Conservation (phyloP, 2,797 vertebrate species). For the Pseudopleuronectes americanus region DNA sequence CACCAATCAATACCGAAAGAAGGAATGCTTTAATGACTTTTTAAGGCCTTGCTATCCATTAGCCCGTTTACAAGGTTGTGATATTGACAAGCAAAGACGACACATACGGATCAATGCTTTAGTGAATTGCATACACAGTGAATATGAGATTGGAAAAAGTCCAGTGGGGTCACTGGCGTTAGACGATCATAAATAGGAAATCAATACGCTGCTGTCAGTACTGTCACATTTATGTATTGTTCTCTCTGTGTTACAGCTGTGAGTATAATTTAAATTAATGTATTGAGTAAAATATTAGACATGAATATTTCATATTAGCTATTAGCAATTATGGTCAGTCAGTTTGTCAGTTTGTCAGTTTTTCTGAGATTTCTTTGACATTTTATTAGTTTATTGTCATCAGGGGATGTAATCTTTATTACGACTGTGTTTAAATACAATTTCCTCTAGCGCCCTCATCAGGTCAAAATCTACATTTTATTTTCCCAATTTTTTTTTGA, state of each 20-base stretch:
- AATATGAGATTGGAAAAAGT: conserved; percentile 71
- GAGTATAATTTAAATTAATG: conserved; percentile 4
- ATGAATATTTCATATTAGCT: not conserved
- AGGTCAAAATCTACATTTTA: not conserved
- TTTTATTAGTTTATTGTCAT: too few relatives aligned
- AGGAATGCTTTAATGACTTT: conserved; percentile 78
- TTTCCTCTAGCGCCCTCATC: not conserved
- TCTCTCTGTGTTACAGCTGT: conserved; percentile 6
- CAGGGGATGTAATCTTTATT: too few relatives aligned
- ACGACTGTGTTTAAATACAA: not conserved
- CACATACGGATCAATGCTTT: conserved; percentile 67
- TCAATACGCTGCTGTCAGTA: conserved; percentile 65
- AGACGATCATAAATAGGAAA: conserved; percentile 59
- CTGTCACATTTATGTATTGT: conserved; percentile 59
- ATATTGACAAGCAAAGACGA: conserved; percentile 73
- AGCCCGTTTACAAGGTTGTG: conserved; percentile 73
- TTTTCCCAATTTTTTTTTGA: too few relatives aligned
- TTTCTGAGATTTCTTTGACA: not conserved
- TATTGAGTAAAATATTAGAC: not conserved
- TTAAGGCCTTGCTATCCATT: conserved; percentile 75
- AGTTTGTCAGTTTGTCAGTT: too few relatives aligned
- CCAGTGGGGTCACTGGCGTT: conserved; percentile 58
- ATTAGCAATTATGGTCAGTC: not conserved
- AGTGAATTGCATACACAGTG: conserved; percentile 65
- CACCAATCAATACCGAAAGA: conserved; percentile 69